Percentiles rank a stretch among this genome's conserved stretches.
These are phyloP conservation scores for Ochotona princeps DNA, from an alignment of 2,113 vertebrate species.

Conservation along the genomic window DNA sequence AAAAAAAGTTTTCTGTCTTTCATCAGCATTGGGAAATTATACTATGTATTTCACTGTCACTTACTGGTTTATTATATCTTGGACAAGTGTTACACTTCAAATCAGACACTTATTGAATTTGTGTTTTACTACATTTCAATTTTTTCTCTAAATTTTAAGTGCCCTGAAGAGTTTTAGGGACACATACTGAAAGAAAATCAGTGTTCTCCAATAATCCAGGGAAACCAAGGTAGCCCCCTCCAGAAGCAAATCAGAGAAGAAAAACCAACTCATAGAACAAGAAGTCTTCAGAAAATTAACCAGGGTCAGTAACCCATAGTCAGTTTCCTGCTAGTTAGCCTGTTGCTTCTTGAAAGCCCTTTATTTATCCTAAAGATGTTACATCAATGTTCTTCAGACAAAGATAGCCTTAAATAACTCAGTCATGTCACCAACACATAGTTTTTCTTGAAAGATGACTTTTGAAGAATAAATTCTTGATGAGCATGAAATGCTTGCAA, in stretches of 20 bases:
- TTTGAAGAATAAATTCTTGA: background rate
- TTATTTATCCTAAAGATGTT: background rate
- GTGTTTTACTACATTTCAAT: background rate
- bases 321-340: background rate
- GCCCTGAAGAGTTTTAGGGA: background rate
- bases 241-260: background rate
- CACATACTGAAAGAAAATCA: no score
- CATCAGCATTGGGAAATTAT: background rate
- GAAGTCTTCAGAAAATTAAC: background rate
- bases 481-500: background rate
- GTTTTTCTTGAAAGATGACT: background rate
- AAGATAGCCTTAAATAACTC: background rate
- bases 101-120: background rate
- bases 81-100: background rate
- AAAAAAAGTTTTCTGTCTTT: background rate
- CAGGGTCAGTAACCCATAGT: background rate
- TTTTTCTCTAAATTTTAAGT: background rate
- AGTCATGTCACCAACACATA: background rate
- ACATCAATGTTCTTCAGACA: background rate
- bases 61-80: background rate
- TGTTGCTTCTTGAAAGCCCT: background rate
- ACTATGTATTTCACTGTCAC: background rate
- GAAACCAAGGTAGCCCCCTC: background rate
- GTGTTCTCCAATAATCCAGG: background rate
- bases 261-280: background rate